A percentile compares a stretch with the other conserved stretches of the same genome.
These are phyloP conservation scores for Melanchra persicariae DNA, from an alignment of 2,888 invertebrate species.

Conservation along the genomic window DNA sequence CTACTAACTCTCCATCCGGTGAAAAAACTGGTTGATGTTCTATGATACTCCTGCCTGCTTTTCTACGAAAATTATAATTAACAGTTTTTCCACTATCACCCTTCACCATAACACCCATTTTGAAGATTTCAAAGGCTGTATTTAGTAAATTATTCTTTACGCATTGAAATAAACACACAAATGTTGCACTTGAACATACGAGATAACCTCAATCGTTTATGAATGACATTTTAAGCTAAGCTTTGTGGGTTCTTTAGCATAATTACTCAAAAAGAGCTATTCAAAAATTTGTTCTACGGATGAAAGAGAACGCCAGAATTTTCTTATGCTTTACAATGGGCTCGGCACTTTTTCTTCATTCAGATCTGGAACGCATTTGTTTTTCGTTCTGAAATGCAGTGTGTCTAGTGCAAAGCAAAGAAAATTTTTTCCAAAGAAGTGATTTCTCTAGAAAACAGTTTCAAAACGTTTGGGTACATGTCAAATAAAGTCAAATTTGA, in stretches of 20 bases:
- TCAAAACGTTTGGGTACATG: constrained; percentile 5
- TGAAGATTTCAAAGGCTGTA: constrained; percentile 41
- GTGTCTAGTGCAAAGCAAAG: background rate
- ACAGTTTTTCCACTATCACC: constrained; percentile 57
- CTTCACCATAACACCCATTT: constrained; percentile 80
- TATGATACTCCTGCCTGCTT: constrained; percentile 88
- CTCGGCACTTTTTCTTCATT: background rate
- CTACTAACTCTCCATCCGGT: constrained; percentile 87
- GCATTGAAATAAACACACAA: constrained; percentile 46
- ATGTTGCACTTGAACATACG: constrained; percentile 65
- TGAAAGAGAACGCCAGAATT: background rate
- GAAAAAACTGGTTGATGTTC: constrained; percentile 86
- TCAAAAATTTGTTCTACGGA: background rate
- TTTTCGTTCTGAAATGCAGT: constrained; percentile 34
- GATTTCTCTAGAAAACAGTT: background rate
- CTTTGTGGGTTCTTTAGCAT: background rate
- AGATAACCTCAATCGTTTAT: constrained; percentile 78
- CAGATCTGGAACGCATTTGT: constrained; percentile 18
- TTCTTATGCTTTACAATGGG: background rate
- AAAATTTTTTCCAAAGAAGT: background rate
- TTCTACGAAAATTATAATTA: constrained; percentile 83
- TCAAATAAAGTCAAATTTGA: constrained; percentile 7
- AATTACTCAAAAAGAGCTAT: background rate
- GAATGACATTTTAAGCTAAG: background rate
- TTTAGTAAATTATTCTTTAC: constrained; percentile 30